Evolutionary conservation across 2,888 invertebrate genomes (phyloP), one percentile per base, ranked within the genome.

Genomic region (Philhelius pedissequus): DNA sequence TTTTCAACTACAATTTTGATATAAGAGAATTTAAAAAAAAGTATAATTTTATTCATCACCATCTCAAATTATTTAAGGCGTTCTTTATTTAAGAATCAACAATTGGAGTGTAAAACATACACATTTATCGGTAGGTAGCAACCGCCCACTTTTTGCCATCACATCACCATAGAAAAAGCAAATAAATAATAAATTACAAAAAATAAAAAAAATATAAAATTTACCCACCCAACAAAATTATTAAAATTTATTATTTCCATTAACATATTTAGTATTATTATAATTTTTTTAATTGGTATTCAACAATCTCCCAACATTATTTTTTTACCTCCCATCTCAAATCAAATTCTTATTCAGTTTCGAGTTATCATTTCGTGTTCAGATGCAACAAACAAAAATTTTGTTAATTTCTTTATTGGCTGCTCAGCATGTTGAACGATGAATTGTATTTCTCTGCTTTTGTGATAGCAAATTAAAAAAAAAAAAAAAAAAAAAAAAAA

Each of bases 71-170:
- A 88, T 89, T 88, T 87, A 87, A 86, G 89, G 86, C 86, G 71
- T 84, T 68, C 69, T 83, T 79, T 81, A 88, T 89, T 80, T 89
- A 91, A 89, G 88, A 88, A 86, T 87, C 87, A 84, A 83, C 88
- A 88, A 87, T 88, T 88, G 90, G 90, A 89, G 86, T 88, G 80
- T 88, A 87, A 86, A 87, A 88, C 87, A 86, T 87, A 86, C 87
- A 89, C 86, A 87, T 88, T 87, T 87, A 88, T 87, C 88, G 91
- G 90, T 90, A 90, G 90, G 91, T 91, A 90, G 89, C 87, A 86
- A 86, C 68, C 56, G 66, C 62, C 54, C 74, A 76, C 70, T 79
- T 56, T n/a, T 86, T 86, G 86, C 81, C 78, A 84, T 80, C 80
- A 80, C 76, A 84, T 86, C 77, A 80, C 79, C 75, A 84, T 56